These are phyloP conservation scores for Ptychoptera contaminata DNA, from an alignment of 2,888 invertebrate genomes.

Conservation along the genomic window DNA sequence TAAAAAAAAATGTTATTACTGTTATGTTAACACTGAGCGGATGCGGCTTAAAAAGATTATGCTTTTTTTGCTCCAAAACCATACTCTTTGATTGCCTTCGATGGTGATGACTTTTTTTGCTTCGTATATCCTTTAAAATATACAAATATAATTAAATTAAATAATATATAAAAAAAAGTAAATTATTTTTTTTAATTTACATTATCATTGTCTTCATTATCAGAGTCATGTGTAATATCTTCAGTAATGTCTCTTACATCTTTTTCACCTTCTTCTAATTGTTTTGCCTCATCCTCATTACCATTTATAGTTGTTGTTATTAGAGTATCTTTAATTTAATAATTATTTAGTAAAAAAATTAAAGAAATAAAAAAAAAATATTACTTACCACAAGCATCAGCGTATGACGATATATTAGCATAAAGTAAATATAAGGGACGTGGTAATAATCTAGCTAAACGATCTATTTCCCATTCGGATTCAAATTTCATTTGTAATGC, in stretches of 20 bases:
- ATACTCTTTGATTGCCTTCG: slow-evolving; percentile 8
- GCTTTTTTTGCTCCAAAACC: slow-evolving; percentile 10
- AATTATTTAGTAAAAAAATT: slow-evolving; percentile 1
- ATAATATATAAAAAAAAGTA: neutral
- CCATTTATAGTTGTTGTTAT: slow-evolving; percentile 40
- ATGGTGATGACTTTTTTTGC: slow-evolving; percentile 10
- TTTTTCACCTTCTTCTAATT: slow-evolving; percentile 35
- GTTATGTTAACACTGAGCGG: slow-evolving; percentile 9
- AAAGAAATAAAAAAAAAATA: neutral
- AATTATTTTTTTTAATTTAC: slow-evolving; percentile 17
- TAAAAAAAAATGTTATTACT: neutral
- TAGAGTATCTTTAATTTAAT: slow-evolving; percentile 22
- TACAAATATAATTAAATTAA: neutral
- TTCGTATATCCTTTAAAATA: slow-evolving; percentile 1
- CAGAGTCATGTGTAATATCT: slow-evolving; percentile 45
- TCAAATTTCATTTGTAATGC: slow-evolving; percentile 68
- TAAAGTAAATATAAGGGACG: slow-evolving; percentile 74
- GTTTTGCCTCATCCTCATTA: slow-evolving; percentile 52
- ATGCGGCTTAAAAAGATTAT: slow-evolving; percentile 16
- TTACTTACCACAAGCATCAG: slow-evolving; percentile 48
- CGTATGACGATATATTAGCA: slow-evolving; percentile 68
- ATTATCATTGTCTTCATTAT: slow-evolving; percentile 41
- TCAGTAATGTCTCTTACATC: slow-evolving; percentile 14
- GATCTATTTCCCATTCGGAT: slow-evolving; percentile 60
- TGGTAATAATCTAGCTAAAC: slow-evolving; percentile 58